Evolutionary conservation across 2,113 vertebrate genomes (phyloP), one percentile per base, ranked within the genome.

Genomic region (Anolis carolinensis): DNA sequence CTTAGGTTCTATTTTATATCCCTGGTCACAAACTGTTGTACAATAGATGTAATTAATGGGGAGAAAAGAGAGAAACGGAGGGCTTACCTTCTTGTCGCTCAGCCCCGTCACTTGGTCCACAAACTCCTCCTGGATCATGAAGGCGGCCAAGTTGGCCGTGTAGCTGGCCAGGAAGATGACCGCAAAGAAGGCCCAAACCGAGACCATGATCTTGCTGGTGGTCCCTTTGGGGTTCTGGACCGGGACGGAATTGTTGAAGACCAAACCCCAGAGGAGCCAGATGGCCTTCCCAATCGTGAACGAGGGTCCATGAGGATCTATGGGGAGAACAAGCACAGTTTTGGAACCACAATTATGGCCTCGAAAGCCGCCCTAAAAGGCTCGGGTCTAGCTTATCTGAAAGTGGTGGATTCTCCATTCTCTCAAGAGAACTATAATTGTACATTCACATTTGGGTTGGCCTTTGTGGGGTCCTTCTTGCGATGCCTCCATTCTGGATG

Each of bases 51-150:
- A 11, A 55, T 21, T 4, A 14, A 7, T 16, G 7, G 32, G 23
- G 13, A 4, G 10, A 3, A 1, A 2, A 5, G 23, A 62, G n/a
- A 14, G 55, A 59, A 44, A 59, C 55, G n/a, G 62, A 87, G 88
- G 27, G 91, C 81, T 86, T 95, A 99, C 99, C 98, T 99, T 99
- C 86, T 99, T 99, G 94, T 99, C 99, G 44, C 98, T 99, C 75
- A 99, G 97, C 23, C 99, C 99, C 0, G 99, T 99, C 93, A 99
- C 98, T 90, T 99, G 98, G 95, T 99, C 99, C 13, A 99, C 98
- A 93, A 99, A 99, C 89, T 99, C 99, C 89, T 99, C 99, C 91
- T 99, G 99, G 93, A 99, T 99, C 99, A 99, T 99, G 92, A 99
- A 99, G 83, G 99, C 99, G 34, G 99, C 99, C 96, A 99, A 94